Evolutionary conservation across 2,113 vertebrate species (phyloP).

Genomic region (Syngnathoides biaculeatus): DNA sequence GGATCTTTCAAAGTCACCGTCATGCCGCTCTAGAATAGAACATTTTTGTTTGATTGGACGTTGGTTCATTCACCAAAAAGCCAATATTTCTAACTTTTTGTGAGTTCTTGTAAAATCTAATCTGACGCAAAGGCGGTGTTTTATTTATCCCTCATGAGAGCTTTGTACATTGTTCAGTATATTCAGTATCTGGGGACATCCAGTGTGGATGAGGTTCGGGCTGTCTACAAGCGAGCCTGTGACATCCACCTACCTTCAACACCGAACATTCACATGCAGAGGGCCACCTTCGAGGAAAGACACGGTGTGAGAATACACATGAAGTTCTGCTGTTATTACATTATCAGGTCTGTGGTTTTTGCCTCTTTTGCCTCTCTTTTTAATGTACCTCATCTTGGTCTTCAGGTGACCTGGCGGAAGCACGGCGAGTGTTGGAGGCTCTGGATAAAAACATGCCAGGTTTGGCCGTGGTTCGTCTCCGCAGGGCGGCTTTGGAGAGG

Average conservation of each 20-base stretch:
- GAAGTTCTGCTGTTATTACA: neutral
- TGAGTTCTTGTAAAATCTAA: neutral
- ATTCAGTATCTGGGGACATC: slow-evolving; percentile 75
- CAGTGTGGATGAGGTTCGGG: slow-evolving; percentile 69
- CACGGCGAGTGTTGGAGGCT: slow-evolving; percentile 69
- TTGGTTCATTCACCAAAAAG: too few species aligned
- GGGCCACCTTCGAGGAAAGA: slow-evolving; percentile 83
- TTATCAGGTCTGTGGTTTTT: neutral
- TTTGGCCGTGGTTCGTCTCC: slow-evolving; percentile 73
- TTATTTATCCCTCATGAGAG: neutral
- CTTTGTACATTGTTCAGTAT: slow-evolving; percentile 64
- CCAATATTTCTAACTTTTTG: too few species aligned
- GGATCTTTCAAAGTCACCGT: too few species aligned
- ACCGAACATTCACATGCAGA: slow-evolving; percentile 80
- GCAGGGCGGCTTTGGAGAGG: slow-evolving; percentile 76
- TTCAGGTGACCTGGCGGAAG: slow-evolving; percentile 71
- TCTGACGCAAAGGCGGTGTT: neutral
- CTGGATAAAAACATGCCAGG: slow-evolving; percentile 74
- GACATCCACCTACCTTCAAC: slow-evolving; percentile 75
- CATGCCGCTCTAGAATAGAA: too few species aligned
- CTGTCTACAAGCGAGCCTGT: slow-evolving; percentile 77
- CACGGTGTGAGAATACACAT: slow-evolving; percentile 67
- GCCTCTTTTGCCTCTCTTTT: neutral
- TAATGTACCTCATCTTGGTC: neutral
- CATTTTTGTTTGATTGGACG: too few species aligned